Conservation (phyloP, 1,140 invertebrate genomes). For the Orius insidiosus region DNA sequence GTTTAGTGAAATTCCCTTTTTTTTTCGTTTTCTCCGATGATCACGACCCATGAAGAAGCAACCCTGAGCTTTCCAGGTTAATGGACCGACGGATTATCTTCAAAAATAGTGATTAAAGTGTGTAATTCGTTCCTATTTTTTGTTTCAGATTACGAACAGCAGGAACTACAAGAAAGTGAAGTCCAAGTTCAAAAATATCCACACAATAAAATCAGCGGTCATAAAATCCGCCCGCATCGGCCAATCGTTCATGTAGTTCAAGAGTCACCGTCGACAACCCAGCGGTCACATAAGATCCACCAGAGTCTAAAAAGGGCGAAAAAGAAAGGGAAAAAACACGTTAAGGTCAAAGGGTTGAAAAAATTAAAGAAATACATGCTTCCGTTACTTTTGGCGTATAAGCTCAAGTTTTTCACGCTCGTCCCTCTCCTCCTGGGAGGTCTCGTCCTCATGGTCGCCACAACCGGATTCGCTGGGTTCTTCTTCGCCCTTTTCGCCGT, state of each 20-base stretch:
- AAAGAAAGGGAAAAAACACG: conserved; percentile 17
- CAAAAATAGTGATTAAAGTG: too few relatives aligned
- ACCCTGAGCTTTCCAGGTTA: too few relatives aligned
- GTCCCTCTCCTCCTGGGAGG: conserved; percentile 57
- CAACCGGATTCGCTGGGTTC: conserved; percentile 61
- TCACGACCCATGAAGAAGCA: too few relatives aligned
- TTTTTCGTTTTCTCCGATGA: too few relatives aligned
- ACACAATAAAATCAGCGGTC: too few relatives aligned
- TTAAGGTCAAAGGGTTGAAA: conserved; percentile 37
- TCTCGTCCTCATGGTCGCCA: conserved; percentile 48
- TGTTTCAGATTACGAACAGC: conserved; percentile 2
- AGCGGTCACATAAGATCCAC: conserved; percentile 4
- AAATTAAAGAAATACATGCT: conserved; percentile 44
- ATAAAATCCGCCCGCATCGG: too few relatives aligned
- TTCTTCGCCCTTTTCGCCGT: conserved; percentile 65
- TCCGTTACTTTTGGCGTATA: conserved; percentile 58
- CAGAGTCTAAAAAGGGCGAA: conserved; percentile 15
- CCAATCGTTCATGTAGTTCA: conserved; percentile 6
- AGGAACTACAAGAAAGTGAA: too few relatives aligned
- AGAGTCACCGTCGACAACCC: conserved; percentile 4
- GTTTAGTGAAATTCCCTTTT: too few relatives aligned
- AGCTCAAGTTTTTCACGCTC: conserved; percentile 61
- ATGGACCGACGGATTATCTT: too few relatives aligned
- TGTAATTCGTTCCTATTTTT: neutral
- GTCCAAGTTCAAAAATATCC: too few relatives aligned